phyloP scores from a whole-genome alignment of 2,113 vertebrate genomes.

The Rhinolophus sinicus region DNA sequence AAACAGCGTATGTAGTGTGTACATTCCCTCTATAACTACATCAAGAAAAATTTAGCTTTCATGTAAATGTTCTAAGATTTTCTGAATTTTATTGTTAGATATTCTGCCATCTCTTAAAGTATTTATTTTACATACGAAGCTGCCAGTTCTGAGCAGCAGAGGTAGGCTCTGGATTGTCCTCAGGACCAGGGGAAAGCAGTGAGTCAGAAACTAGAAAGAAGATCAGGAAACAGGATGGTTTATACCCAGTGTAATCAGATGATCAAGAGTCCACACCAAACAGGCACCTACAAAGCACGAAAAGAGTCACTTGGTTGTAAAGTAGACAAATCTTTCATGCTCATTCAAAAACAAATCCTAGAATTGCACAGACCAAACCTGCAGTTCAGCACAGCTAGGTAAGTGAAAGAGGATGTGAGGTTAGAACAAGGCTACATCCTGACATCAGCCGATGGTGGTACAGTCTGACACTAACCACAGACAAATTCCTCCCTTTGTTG shows the following conservation, averaged over 20 bases:
- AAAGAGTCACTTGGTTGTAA: not conserved
- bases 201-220: not conserved
- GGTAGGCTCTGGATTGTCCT: not conserved
- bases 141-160: not conserved
- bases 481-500: not conserved
- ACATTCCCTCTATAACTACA: not conserved
- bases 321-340: not conserved
- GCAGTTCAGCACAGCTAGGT: too few species aligned
- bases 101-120: not conserved
- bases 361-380: not conserved
- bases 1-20: not conserved
- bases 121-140: not conserved
- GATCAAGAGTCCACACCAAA: not conserved
- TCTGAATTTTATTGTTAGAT: not conserved
- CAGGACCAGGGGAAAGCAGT: not conserved
- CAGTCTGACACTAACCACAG: not conserved
- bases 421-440: not conserved
- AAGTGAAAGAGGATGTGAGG: not conserved
- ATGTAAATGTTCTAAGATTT: not conserved
- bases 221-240: not conserved
- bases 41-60: not conserved
- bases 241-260: not conserved
- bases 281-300: not conserved
- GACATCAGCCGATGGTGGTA: not conserved
- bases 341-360: not conserved